phyloP scores from a whole-genome alignment of 2,113 vertebrate genomes.

The Oostethus manadensis region DNA sequence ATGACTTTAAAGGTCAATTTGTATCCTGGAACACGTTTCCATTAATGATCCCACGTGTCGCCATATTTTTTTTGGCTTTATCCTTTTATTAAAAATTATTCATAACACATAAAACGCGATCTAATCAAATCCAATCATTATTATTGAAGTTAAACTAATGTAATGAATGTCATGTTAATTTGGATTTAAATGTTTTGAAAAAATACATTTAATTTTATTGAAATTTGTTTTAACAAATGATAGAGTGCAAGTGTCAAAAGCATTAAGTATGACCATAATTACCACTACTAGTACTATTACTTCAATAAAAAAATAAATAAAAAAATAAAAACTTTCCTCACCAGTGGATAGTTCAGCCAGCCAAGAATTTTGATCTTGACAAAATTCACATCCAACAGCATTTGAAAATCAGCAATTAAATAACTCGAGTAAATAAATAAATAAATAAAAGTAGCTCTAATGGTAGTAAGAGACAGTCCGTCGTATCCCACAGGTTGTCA shows the following conservation, averaged over 20 bases:
- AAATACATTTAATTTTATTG: too few relatives aligned
- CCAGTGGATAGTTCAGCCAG: conserved; percentile 72
- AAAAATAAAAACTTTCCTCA: conserved; percentile 54
- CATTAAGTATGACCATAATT: too few relatives aligned
- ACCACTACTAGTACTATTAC: not conserved
- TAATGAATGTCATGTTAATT: too few relatives aligned
- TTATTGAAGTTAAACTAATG: too few relatives aligned
- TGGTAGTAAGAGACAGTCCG: not conserved
- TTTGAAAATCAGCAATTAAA: conserved; percentile 12
- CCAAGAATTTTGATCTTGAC: conserved; percentile 79
- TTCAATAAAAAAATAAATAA: not conserved
- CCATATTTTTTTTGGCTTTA: too few relatives aligned
- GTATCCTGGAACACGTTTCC: too few relatives aligned
- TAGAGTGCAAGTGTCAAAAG: not conserved
- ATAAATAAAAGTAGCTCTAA: not conserved
- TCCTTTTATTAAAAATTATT: too few relatives aligned
- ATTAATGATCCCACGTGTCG: too few relatives aligned
- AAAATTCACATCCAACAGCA: conserved; percentile 57
- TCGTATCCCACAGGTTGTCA: not conserved
- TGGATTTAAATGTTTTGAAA: too few relatives aligned
- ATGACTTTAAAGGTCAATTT: too few relatives aligned
- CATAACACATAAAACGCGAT: too few relatives aligned
- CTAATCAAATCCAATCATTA: too few relatives aligned
- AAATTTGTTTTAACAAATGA: not conserved
- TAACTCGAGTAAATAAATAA: conserved; percentile 2